Base-by-base conservation (phyloP, 2,888 invertebrate genomes). In the Ichneumoninae sp. region DNA sequence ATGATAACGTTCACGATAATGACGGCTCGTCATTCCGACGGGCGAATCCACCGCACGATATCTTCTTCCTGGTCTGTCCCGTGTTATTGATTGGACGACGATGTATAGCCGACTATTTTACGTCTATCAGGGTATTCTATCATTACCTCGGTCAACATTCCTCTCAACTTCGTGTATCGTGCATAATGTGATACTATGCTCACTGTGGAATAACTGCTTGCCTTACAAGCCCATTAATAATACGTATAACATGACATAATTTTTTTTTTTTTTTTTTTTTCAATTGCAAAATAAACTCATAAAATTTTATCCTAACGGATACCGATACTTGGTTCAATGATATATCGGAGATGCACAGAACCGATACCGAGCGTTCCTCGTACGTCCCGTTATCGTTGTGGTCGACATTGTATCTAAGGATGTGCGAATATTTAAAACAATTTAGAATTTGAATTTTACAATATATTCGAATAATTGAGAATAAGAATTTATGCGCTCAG, bases 1-100 rank as follows among this genome's bases (percentile, higher is more conserved):
- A 79, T 71, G 70, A 81, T 71, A 71, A 79, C 52, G 71, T 75
- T 65, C 44, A 30, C 63, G 79, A 71, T 79, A 71, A 79, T 71
- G 63, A 66, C 65, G 22, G 71, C 52, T 71, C 63, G 79, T 71
- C 79, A 50, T 22, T 16, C 60, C 4, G 40, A 36, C 47, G 71
- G 65, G 30, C 65, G 13, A 79, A 79, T 63, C 50, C 50, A 50
- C 40, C 63, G 47, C 69, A 44, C 69, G 70, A 44, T 71, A 79
- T 79, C 71, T 65, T 66, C 71, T 79, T 79, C 71, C 79, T 65
- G 71, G 63, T 70, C 22, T 78, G 33, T 44, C 50, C 44, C 19
- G 54, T 54, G 79, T 71, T 79, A 79, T 79, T 71, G 63, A 79
- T 70, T 44, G 30, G 36, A 30, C 60, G 52, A 33, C 71, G 78